Conservation (phyloP, 1,140 invertebrate genomes). For the Ganaspis sp. region DNA sequence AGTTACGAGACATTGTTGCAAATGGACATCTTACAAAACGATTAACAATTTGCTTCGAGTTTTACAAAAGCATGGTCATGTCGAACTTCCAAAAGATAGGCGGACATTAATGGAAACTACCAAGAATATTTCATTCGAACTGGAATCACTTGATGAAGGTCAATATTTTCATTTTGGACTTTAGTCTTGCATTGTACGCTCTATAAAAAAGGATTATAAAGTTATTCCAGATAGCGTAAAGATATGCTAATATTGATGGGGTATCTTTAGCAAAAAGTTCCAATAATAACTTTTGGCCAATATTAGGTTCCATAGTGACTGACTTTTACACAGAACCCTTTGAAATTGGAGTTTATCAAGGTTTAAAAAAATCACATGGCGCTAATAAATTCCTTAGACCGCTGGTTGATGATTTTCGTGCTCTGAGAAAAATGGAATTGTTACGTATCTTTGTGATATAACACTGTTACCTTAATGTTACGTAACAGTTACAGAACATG, state of each 20-base stretch:
- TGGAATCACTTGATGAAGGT: slow-evolving; percentile 15
- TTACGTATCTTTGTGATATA: too few species aligned
- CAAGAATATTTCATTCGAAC: not conserved
- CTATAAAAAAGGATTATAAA: slow-evolving; percentile 37
- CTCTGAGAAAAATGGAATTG: too few species aligned
- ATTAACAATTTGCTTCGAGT: slow-evolving; percentile 35
- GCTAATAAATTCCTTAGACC: too few species aligned
- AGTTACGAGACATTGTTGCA: not conserved
- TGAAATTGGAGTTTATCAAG: too few species aligned
- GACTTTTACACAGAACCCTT: too few species aligned
- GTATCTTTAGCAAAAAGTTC: slow-evolving; percentile 41
- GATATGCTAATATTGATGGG: slow-evolving; percentile 41
- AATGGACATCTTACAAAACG: slow-evolving; percentile 12
- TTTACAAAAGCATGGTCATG: slow-evolving; percentile 36
- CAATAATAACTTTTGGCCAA: slow-evolving; percentile 47
- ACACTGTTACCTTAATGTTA: too few species aligned
- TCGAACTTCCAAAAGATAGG: slow-evolving; percentile 27
- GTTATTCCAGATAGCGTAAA: not conserved
- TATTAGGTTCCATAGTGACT: slow-evolving; percentile 40
- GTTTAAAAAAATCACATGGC: too few species aligned
- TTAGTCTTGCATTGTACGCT: slow-evolving; percentile 6
- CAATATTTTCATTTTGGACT: slow-evolving; percentile 41
- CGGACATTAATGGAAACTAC: slow-evolving; percentile 36
- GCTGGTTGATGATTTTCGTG: not conserved
- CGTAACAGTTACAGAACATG: too few species aligned